These are phyloP conservation scores for Onchidella celtica DNA, from an alignment of 2,888 invertebrate genomes.

Conservation along the genomic window DNA sequence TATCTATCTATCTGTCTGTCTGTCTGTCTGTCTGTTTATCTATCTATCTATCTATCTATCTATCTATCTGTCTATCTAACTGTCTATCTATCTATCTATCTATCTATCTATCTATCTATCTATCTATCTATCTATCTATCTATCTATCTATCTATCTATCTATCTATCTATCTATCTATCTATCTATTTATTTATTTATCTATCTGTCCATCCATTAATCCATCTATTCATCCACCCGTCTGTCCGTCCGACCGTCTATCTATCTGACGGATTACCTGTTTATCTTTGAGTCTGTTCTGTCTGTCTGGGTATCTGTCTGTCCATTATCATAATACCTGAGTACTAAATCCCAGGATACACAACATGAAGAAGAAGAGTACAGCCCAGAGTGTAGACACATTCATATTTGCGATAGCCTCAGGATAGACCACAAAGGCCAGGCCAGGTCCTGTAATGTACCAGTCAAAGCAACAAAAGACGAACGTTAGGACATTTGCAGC, in stretches of 20 bases:
- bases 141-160: not conserved
- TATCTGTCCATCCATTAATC: not conserved
- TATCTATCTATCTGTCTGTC: not conserved
- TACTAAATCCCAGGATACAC: constrained; percentile 70
- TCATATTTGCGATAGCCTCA: constrained; percentile 88
- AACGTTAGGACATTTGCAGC: too few species aligned
- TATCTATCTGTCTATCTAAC: not conserved
- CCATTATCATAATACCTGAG: constrained; percentile 59
- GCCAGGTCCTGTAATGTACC: constrained; percentile 83
- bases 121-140: not conserved
- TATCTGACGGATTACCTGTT: not conserved
- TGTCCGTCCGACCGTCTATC: not conserved
- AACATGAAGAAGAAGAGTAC: constrained; percentile 79
- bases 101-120: not conserved
- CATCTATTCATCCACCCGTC: not conserved
- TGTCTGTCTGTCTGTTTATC: not conserved
- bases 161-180: not conserved
- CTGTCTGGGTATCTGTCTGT: not conserved
- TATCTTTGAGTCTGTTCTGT: not conserved
- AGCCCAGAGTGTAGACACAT: constrained; percentile 90
- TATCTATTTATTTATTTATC: not conserved
- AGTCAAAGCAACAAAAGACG: too few species aligned
- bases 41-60: not conserved
- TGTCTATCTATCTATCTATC: not conserved
- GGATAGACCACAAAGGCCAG: constrained; percentile 93